Evolutionary conservation across 2,113 vertebrate species (phyloP).

Genomic region (Brachyhypopomus occidentalis): DNA sequence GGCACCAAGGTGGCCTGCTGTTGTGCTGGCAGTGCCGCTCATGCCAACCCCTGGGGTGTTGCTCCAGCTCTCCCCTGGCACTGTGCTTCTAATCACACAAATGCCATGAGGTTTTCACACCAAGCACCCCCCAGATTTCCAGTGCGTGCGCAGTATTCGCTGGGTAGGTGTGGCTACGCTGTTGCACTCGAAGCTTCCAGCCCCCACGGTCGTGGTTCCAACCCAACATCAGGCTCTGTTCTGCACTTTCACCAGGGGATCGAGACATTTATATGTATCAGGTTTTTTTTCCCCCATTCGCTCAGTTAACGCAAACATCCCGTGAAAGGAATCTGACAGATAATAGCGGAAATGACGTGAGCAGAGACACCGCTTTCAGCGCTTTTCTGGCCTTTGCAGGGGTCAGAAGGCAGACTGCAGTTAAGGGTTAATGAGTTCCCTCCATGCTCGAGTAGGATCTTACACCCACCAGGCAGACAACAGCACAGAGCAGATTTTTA

Average conservation of each 20-base stretch:
- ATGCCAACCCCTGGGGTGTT: constrained; percentile 44
- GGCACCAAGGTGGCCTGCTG: constrained; percentile 30
- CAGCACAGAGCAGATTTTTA: neutral
- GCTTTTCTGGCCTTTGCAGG: constrained; percentile 14
- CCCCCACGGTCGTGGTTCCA: too few relatives aligned
- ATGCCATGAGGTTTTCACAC: constrained; percentile 45
- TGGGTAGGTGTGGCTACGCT: too few relatives aligned
- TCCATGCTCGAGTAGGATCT: neutral
- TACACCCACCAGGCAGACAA: neutral
- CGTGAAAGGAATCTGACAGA: constrained; percentile 28
- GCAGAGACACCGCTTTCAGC: constrained; percentile 4
- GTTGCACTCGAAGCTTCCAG: too few relatives aligned
- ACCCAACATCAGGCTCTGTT: too few relatives aligned
- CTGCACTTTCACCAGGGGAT: too few relatives aligned
- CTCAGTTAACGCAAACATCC: constrained; percentile 30
- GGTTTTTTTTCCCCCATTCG: neutral
- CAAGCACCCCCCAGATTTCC: constrained; percentile 40
- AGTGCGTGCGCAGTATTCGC: neutral
- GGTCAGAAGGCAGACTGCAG: neutral
- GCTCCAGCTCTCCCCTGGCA: constrained; percentile 37
- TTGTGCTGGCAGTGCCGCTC: constrained; percentile 43
- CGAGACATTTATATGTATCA: too few relatives aligned
- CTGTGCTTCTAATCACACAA: constrained; percentile 48
- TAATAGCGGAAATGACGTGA: constrained; percentile 7
- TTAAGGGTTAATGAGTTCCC: neutral